Evolutionary conservation across 2,113 vertebrate species (phyloP).

Genomic region (Megaceryle torquata): DNA sequence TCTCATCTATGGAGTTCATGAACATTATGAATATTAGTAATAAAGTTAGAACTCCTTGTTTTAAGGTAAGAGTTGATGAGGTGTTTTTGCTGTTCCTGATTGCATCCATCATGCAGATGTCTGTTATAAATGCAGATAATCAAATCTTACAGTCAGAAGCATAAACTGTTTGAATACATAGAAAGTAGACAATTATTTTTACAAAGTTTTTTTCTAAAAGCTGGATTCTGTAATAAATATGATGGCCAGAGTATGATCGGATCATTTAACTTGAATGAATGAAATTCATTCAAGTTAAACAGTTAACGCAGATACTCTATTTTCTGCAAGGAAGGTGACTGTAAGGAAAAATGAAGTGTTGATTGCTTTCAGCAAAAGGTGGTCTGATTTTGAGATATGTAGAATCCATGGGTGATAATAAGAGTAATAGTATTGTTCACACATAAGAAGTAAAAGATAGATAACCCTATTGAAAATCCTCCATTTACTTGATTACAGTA

Average conservation of each 20-base stretch:
- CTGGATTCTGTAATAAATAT: not conserved
- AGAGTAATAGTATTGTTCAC: not conserved
- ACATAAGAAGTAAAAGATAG: not conserved
- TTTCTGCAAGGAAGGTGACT: not conserved
- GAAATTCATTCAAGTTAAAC: not conserved
- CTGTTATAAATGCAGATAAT: not conserved
- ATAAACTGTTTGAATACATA: not conserved
- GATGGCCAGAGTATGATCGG: not conserved
- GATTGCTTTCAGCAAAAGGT: not conserved
- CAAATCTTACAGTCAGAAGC: not conserved
- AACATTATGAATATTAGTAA: constrained; percentile 16
- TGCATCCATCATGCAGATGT: constrained; percentile 51
- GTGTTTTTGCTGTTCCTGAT: constrained; percentile 26
- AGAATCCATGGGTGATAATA: not conserved
- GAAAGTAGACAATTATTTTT: not conserved
- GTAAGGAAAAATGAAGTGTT: not conserved
- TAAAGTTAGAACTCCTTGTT: constrained; percentile 33
- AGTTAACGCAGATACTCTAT: not conserved
- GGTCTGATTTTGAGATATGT: not conserved
- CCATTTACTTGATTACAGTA: not conserved
- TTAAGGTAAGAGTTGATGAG: constrained; percentile 42
- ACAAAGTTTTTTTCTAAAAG: not conserved
- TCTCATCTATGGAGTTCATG: constrained; percentile 2
- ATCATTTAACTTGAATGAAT: not conserved
- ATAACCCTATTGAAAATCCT: not conserved